Evolutionary conservation across 2,797 vertebrate genomes (phyloP).

Genomic region (Acrossocheilus wenchowensis): DNA sequence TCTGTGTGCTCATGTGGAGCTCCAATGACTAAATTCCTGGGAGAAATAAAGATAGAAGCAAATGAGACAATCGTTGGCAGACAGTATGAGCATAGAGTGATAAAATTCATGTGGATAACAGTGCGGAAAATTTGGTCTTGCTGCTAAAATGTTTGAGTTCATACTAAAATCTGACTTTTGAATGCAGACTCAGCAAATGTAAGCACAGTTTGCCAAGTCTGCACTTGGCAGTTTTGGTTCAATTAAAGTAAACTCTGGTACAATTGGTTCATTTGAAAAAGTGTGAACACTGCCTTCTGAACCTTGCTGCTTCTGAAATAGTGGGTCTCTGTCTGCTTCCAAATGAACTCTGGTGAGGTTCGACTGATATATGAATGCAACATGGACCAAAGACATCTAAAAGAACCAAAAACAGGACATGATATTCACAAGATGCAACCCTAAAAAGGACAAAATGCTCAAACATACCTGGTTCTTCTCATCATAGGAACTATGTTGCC

Average conservation of each 20-base stretch:
- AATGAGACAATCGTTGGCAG: constrained; percentile 18
- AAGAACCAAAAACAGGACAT: not conserved
- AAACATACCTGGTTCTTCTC: no score
- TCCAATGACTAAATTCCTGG: not conserved
- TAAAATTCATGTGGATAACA: not conserved
- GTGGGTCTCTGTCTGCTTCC: not conserved
- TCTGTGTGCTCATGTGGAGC: constrained; percentile 10
- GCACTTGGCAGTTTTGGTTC: not conserved
- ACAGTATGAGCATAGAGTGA: not conserved
- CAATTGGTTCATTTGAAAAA: not conserved
- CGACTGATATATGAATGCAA: not conserved
- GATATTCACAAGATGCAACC: no score
- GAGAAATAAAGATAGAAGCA: constrained; percentile 30
- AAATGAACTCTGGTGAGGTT: not conserved
- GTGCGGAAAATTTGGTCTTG: not conserved
- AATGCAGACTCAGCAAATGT: not conserved
- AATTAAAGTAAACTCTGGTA: not conserved
- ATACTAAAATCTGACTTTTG: constrained; percentile 5
- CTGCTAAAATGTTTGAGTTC: constrained; percentile 24
- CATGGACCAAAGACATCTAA: not conserved
- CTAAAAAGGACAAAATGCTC: no score
- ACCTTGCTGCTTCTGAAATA: not conserved
- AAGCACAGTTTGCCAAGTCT: not conserved
- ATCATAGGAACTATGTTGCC: not conserved
- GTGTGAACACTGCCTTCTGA: not conserved